Conservation (phyloP, 2,888 invertebrate genomes). For the Stenoptilia bipunctidactyla region DNA sequence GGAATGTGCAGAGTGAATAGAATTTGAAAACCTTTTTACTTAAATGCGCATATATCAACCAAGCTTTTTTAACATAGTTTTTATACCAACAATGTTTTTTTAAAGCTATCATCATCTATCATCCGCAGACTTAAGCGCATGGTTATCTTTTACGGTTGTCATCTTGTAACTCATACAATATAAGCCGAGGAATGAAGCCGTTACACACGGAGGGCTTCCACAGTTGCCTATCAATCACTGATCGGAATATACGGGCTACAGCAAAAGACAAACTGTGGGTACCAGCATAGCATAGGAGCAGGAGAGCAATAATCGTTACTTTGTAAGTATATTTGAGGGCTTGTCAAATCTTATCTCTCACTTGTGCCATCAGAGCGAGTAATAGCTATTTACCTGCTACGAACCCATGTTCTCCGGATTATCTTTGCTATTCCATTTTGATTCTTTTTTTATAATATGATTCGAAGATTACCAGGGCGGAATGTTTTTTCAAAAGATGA, state of each 20-base stretch:
- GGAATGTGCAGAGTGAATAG: no score
- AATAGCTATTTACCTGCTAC: conserved; percentile 66
- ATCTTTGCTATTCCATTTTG: conserved; percentile 42
- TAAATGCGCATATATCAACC: no score
- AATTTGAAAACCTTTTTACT: no score
- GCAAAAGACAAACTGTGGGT: background rate
- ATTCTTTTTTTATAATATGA: conserved; percentile 44
- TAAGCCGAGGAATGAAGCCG: conserved; percentile 52
- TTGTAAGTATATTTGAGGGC: conserved; percentile 9
- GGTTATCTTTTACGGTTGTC: conserved; percentile 20
- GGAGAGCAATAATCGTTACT: background rate
- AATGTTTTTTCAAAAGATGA: conserved; percentile 22
- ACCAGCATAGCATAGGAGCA: background rate
- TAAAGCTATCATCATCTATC: conserved; percentile 19
- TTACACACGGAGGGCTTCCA: conserved; percentile 31
- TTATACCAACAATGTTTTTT: no score
- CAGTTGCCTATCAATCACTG: conserved; percentile 52
- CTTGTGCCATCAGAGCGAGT: conserved; percentile 52
- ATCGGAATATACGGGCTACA: conserved; percentile 16
- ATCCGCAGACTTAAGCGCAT: conserved; percentile 18
- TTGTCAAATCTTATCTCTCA: conserved; percentile 54
- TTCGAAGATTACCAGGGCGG: conserved; percentile 38
- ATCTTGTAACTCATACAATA: conserved; percentile 38
- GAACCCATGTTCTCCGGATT: conserved; percentile 41
- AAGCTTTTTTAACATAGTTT: no score